phyloP scores from a whole-genome alignment of 2,797 vertebrate genomes.

The Bryconaethiops microstoma region DNA sequence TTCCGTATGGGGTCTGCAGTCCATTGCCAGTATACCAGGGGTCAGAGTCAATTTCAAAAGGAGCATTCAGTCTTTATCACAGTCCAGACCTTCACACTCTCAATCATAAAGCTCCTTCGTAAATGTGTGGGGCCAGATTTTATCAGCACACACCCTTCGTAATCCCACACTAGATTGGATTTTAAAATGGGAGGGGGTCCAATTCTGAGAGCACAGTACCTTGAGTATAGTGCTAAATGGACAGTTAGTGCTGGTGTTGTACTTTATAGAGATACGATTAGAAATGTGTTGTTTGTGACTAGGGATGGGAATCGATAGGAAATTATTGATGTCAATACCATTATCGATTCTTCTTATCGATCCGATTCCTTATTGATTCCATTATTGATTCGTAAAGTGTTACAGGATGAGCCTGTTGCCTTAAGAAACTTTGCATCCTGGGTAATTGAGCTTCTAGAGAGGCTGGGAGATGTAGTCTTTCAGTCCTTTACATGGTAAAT shows the following conservation, averaged over 20 bases:
- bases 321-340: no score
- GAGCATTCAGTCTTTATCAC: slow-evolving; percentile 79
- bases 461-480: no score
- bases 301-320: no score
- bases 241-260: slow-evolving; percentile 35
- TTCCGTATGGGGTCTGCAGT: slow-evolving; percentile 75
- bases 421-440: no score
- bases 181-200: slow-evolving; percentile 46
- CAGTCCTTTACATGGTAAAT: no score
- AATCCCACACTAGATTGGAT: slow-evolving; percentile 65
- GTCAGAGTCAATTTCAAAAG: slow-evolving; percentile 83
- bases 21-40: slow-evolving; percentile 78
- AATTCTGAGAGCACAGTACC: slow-evolving; percentile 10
- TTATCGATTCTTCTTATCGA: no score
- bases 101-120: slow-evolving; percentile 69
- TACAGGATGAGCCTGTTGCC: no score
- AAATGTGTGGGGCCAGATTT: slow-evolving; percentile 72
- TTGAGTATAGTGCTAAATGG: slow-evolving; percentile 49
- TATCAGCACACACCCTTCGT: slow-evolving; percentile 76
- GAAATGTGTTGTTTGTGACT: not conserved
- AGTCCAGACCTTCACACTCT: slow-evolving; percentile 76
- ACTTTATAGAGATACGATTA: slow-evolving; percentile 7
- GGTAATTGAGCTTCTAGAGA: no score
- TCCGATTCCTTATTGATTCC: no score
- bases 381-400: no score